Conservation (phyloP, 2,888 invertebrate genomes). For the Nemotelus nigrinus region DNA sequence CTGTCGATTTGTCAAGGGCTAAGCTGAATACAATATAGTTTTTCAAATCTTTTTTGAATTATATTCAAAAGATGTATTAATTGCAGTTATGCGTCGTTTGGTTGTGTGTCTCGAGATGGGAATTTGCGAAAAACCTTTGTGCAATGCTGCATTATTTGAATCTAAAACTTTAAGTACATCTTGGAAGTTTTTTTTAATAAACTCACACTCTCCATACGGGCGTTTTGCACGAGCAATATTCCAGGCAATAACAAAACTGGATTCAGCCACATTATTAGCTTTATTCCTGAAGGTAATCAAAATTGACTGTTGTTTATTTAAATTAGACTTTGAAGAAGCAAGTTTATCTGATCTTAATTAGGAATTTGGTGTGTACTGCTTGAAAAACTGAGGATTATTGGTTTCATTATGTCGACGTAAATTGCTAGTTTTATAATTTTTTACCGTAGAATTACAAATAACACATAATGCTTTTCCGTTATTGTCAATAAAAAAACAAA, state of each 20-base stretch:
- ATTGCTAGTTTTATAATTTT: slow-evolving; percentile 39
- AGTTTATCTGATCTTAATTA: no score
- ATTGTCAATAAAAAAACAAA: slow-evolving; percentile 37
- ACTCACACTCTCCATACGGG: slow-evolving; percentile 38
- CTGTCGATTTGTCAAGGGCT: slow-evolving; percentile 41
- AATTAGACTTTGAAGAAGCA: no score
- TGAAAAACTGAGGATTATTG: slow-evolving; percentile 31
- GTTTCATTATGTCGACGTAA: slow-evolving; percentile 38
- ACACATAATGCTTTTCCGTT: slow-evolving; percentile 34
- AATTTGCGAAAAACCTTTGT: slow-evolving; percentile 30
- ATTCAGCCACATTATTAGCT: slow-evolving; percentile 26
- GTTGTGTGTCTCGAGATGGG: slow-evolving; percentile 34
- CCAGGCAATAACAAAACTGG: slow-evolving; percentile 36
- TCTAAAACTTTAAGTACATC: slow-evolving; percentile 39
- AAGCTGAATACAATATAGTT: slow-evolving; percentile 30
- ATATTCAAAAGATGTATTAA: slow-evolving; percentile 21
- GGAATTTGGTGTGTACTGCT: neutral
- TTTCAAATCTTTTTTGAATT: neutral
- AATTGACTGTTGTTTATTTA: no score
- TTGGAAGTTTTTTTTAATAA: slow-evolving; percentile 43
- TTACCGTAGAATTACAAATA: slow-evolving; percentile 33
- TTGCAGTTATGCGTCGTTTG: slow-evolving; percentile 35
- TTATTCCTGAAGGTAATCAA: neutral
- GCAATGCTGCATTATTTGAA: slow-evolving; percentile 42
- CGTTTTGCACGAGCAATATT: slow-evolving; percentile 42